Percentiles rank a stretch among this genome's conserved stretches.
These are phyloP conservation scores for Iguana delicatissima DNA, from an alignment of 2,797 vertebrate species.

Conservation along the genomic window DNA sequence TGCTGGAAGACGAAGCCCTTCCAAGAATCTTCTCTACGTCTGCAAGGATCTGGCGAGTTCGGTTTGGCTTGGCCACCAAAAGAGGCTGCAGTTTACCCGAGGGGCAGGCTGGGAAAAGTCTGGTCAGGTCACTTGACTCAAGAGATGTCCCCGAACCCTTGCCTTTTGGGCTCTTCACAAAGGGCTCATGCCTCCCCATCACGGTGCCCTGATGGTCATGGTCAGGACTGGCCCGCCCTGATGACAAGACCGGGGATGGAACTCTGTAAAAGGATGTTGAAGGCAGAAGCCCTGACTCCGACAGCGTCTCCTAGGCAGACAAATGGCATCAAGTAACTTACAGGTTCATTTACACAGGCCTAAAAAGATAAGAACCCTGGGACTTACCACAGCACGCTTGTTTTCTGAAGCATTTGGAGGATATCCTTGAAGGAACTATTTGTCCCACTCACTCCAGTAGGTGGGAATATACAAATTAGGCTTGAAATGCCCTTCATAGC, in stretches of 20 bases:
- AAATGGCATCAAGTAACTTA: conserved; percentile 60
- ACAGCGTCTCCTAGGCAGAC: conserved; percentile 66
- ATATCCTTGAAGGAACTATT: no score
- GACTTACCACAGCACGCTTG: no score
- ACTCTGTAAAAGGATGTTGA: conserved; percentile 52
- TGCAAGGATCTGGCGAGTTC: conserved; percentile 53
- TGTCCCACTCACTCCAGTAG: no score
- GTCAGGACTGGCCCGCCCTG: conserved; percentile 56
- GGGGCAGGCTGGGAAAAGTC: conserved; percentile 15
- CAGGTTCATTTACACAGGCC: not conserved
- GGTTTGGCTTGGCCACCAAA: conserved; percentile 54
- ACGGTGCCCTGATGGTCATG: conserved; percentile 56
- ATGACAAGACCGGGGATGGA: conserved; percentile 40
- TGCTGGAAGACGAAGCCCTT: conserved; percentile 41
- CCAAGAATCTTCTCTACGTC: conserved; percentile 65
- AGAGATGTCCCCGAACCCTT: not conserved
- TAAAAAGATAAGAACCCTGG: not conserved
- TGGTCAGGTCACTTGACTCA: not conserved
- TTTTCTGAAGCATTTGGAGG: no score
- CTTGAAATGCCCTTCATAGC: no score
- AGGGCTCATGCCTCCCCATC: conserved; percentile 54
- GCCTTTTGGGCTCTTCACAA: conserved; percentile 50
- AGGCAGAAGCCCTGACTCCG: conserved; percentile 68
- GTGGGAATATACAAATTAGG: no score
- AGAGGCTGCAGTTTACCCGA: conserved; percentile 60